Evolutionary conservation across 2,888 invertebrate genomes (phyloP), one percentile per base, ranked within the genome.

Genomic region (Apeira syringaria): DNA sequence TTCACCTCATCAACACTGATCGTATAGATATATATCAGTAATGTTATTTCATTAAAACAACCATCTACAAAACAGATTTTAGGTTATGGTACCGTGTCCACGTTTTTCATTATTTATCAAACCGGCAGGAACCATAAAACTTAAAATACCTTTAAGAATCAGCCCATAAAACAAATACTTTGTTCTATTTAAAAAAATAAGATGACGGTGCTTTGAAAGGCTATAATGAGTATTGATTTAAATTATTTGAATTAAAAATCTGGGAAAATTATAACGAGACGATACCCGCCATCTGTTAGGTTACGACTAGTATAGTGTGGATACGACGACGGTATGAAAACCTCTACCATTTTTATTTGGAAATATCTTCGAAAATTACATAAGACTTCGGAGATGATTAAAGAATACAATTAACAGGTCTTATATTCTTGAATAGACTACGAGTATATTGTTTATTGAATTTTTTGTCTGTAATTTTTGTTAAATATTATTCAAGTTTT

Each of bases 151-250:
- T 83, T 77, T 71, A 81, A 81, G 79, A 82, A 86, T 86, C 82
- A 75, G 80, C 86, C 81, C 75, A 82, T 84, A 82, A 86, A 86
- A 86, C 84, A 79, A 74, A 79, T 80, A 82, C 80, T 80, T 81
- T 85, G 81, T 80, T 69, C 72, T 74, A 70, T 74, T 73, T 77
- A 81, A 73, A 82, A 80, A 74, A 37, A 32, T 73, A 62, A 80
- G 78, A 85, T 83, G 83, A 85, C 81, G 82, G 83, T 81, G 84
- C 80, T 83, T 84, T 80, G 76, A 80, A 82, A 78, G 80, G 72
- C 80, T 79, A 87, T 88, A 88, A 89, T 84, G 84, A 86, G 85
- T 85, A 88, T 88, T 88, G 89, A 88, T 89, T 88, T 86, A 88
- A 87, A 88, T 84, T 79, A 80, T 77, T 79, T 68, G 80, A 80